Base-by-base conservation (phyloP, 1,140 invertebrate species). In the Carposina sasakii region DNA sequence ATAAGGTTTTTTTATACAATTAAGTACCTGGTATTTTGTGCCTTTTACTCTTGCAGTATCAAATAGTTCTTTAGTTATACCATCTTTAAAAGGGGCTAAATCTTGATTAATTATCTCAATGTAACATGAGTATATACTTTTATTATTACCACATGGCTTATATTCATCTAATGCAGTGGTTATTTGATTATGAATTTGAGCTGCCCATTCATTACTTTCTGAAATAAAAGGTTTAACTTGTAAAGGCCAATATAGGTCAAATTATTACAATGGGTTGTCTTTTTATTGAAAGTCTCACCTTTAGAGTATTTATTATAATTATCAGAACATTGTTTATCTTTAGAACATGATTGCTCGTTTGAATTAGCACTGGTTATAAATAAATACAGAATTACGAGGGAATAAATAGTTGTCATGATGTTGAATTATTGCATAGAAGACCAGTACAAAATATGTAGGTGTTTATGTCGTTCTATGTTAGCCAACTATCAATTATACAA, bases 21-120 rank as follows among this genome's bases (percentile, higher is more conserved):
- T 16, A 34, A 28, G 53, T 58, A 78, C 78, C 86, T 98, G 96
- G 81, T 98, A 99, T 52, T 90, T 90, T 16, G 91, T 92, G 28
- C 92, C 93, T 65, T 89, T 92, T 22, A 76, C 62, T 48, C 79
- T 85, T 26, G 90, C 87, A 33, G 68, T 63, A 31, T 90, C 78
- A 56, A 96, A 88, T 66, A 89, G 83, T 57, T 90, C 74, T 62
- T 90, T 85, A 1, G 82, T 89, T 42, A 97, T 94, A 63, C 89
- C 85, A 58, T 81, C 71, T 64, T 88, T 85, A 74, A 94, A 97
- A 15, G 88, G 76, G 52, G 78, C 73, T 23, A 97, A 82, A 73
- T 97, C 94, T 13, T 87, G 77, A 15, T 87, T 63, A 36, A 96
- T 91, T 19, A 93, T 86, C 63, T 81, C 52, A 21, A 72, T 73